Evolutionary conservation across 2,797 vertebrate genomes (phyloP).

Genomic region (Psittacula derbiana): DNA sequence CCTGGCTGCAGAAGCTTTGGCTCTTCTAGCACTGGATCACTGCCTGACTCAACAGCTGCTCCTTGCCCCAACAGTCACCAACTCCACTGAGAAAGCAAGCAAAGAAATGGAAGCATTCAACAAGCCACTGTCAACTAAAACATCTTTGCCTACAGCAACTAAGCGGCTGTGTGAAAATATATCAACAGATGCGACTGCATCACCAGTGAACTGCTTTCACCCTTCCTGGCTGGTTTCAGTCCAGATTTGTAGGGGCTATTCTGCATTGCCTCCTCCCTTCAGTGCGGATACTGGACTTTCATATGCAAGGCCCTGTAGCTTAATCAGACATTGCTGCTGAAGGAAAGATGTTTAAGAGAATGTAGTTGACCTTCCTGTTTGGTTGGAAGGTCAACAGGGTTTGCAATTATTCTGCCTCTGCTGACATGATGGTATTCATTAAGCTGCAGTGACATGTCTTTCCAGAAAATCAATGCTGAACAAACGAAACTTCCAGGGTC

Average conservation of each 20-base stretch:
- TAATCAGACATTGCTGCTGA: background rate
- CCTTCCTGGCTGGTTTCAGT: background rate
- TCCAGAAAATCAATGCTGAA: background rate
- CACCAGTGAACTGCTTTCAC: background rate
- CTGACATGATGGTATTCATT: background rate
- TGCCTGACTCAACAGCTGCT: constrained; percentile 13
- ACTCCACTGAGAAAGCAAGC: background rate
- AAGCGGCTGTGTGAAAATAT: background rate
- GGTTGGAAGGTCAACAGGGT: background rate
- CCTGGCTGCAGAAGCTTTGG: background rate
- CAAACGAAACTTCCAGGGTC: background rate
- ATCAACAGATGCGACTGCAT: background rate
- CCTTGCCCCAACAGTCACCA: background rate
- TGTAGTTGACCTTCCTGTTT: background rate
- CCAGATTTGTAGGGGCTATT: background rate
- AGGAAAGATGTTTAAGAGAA: background rate
- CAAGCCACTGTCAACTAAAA: background rate
- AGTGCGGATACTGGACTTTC: background rate
- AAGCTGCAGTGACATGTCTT: background rate
- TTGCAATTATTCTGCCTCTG: background rate
- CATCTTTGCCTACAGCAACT: background rate
- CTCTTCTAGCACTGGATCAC: background rate
- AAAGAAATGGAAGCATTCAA: background rate
- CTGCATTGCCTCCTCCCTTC: background rate
- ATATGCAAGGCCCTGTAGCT: background rate